Evolutionary conservation across 2,888 invertebrate genomes (phyloP).

Genomic region (Tenthredo amoena): DNA sequence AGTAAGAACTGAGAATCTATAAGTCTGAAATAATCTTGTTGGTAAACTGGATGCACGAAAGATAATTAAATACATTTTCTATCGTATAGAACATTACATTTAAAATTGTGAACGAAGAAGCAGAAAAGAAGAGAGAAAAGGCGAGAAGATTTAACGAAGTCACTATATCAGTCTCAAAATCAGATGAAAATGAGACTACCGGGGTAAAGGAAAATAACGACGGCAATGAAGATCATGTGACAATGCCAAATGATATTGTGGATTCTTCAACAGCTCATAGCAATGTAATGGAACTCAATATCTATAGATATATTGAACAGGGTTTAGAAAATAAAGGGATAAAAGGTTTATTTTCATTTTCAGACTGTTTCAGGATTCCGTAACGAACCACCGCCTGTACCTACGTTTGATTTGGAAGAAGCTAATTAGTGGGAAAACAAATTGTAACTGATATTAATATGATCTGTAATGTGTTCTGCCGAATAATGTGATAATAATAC

Average conservation of each 20-base stretch:
- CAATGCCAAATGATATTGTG: neutral
- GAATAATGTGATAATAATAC: constrained; percentile 24
- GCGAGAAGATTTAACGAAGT: constrained; percentile 41
- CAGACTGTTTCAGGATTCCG: constrained; percentile 62
- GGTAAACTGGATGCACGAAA: neutral
- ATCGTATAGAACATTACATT: constrained; percentile 23
- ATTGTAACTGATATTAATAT: neutral
- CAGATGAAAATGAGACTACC: neutral
- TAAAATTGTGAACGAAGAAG: constrained; percentile 24
- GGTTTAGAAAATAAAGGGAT: neutral
- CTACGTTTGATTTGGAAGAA: constrained; percentile 64
- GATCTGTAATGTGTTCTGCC: neutral
- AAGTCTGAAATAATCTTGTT: neutral
- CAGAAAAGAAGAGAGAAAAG: constrained; percentile 53
- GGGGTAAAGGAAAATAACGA: neutral
- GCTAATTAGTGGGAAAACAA: neutral
- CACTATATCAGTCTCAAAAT: neutral
- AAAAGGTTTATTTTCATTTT: constrained; percentile 48
- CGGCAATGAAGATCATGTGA: neutral
- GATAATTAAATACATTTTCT: neutral
- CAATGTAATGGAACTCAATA: constrained; percentile 5
- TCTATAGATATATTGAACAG: neutral
- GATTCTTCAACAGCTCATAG: neutral
- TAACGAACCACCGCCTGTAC: constrained; percentile 70
- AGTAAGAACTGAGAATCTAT: constrained; percentile 59